These are phyloP conservation scores for Pemphredon lugubris DNA, from an alignment of 2,888 invertebrate genomes.

Conservation along the genomic window DNA sequence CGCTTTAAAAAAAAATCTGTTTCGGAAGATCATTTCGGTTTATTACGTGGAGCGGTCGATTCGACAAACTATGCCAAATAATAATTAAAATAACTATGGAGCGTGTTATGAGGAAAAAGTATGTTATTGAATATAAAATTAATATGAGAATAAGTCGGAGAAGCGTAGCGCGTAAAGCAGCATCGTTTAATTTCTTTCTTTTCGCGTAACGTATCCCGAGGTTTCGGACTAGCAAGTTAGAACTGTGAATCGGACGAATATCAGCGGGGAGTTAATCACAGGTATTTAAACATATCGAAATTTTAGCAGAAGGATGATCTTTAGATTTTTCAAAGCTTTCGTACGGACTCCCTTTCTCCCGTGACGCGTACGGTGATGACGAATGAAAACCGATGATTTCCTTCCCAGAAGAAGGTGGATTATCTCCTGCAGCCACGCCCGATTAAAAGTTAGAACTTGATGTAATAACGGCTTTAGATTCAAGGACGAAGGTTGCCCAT, in stretches of 20 bases:
- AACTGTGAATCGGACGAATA: too few species aligned
- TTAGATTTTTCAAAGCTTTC: not conserved
- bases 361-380: not conserved
- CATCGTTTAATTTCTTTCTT: too few species aligned
- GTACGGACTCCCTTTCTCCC: not conserved
- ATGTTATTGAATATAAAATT: not conserved
- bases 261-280: not conserved
- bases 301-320: too few species aligned
- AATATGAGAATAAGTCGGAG: not conserved
- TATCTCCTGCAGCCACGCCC: not conserved
- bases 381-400: not conserved
- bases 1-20: not conserved
- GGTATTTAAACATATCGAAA: not conserved
- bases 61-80: slow-evolving; percentile 29
- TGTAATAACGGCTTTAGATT: slow-evolving; percentile 23
- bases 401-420: slow-evolving; percentile 3
- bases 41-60: not conserved
- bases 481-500: slow-evolving; percentile 28
- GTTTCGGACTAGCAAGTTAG: too few species aligned
- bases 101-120: not conserved
- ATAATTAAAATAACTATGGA: slow-evolving; percentile 7
- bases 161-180: too few species aligned
- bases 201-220: not conserved
- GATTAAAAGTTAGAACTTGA: slow-evolving; percentile 24
- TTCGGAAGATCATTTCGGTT: not conserved